A percentile compares a stretch with the other conserved stretches of the same genome.
Evolutionary conservation across 2,113 vertebrate species (phyloP).

Genomic region (Datnioides undecimradiatus): DNA sequence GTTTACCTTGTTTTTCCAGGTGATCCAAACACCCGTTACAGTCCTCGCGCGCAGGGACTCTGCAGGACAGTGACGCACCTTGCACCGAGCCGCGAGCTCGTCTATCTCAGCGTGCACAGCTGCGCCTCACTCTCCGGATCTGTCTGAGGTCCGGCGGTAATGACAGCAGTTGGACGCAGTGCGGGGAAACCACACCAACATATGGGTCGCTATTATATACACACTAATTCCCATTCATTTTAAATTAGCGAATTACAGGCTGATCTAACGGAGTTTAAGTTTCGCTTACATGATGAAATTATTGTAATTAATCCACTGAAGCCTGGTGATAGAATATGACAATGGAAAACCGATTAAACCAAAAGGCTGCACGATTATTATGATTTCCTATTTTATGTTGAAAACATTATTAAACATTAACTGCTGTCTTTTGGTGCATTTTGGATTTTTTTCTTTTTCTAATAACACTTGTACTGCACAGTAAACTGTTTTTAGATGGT

Average conservation of each 20-base stretch:
- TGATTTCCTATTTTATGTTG: neutral
- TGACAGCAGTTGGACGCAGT: constrained; percentile 1
- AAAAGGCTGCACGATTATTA: neutral
- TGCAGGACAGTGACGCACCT: neutral
- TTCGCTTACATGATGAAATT: too few relatives aligned
- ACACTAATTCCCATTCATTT: neutral
- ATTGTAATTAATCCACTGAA: neutral
- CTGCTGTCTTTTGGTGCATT: neutral
- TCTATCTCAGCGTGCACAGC: neutral
- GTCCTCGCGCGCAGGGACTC: neutral
- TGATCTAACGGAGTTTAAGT: neutral
- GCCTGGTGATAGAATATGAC: neutral
- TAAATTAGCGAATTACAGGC: neutral
- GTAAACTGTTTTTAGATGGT: too few relatives aligned
- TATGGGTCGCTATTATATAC: neutral
- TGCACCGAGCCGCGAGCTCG: neutral
- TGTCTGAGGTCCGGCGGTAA: neutral
- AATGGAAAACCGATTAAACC: neutral
- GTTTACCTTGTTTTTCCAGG: neutral
- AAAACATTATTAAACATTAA: too few relatives aligned
- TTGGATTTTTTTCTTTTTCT: too few relatives aligned
- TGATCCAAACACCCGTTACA: neutral
- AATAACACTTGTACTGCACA: too few relatives aligned
- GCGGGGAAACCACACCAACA: neutral
- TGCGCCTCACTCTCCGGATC: neutral